Conservation (phyloP, 2,888 invertebrate species). For the Ischnura elegans region DNA sequence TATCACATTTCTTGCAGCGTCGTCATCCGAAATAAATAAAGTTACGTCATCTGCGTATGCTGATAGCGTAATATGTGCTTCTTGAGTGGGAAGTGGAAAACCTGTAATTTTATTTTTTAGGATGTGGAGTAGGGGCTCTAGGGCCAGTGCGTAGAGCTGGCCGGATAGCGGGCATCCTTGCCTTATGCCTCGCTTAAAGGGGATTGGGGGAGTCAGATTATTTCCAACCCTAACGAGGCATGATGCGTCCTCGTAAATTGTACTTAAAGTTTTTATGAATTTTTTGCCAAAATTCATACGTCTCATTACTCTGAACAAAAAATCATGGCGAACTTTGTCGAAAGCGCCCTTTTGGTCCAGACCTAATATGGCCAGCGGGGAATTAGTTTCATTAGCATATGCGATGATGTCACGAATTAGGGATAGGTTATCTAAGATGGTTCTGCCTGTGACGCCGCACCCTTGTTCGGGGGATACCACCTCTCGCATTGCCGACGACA, state of each 20-base stretch:
- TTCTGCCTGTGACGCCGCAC: not conserved
- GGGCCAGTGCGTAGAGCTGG: not conserved
- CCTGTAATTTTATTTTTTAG: too few species aligned
- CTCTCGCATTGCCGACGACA: not conserved
- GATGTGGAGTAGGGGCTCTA: not conserved
- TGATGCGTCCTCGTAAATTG: not conserved
- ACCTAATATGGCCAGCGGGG: constrained; percentile 43
- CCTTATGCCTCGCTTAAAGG: not conserved
- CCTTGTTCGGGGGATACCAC: not conserved
- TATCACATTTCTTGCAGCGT: too few species aligned
- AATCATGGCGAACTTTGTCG: not conserved
- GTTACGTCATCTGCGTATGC: too few species aligned
- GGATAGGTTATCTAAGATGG: too few species aligned
- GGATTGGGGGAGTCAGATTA: not conserved
- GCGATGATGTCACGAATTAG: constrained; percentile 48
- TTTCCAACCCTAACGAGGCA: not conserved
- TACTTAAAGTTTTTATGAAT: not conserved
- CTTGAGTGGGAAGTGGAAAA: too few species aligned
- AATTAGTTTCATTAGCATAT: not conserved
- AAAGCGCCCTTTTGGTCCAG: not conserved
- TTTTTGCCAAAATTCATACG: not conserved
- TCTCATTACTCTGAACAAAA: not conserved
- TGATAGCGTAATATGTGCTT: too few species aligned
- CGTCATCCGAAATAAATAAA: too few species aligned
- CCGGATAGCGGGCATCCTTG: not conserved